Base-by-base conservation (phyloP, 2,888 invertebrate species). In the Xanthia togata region DNA sequence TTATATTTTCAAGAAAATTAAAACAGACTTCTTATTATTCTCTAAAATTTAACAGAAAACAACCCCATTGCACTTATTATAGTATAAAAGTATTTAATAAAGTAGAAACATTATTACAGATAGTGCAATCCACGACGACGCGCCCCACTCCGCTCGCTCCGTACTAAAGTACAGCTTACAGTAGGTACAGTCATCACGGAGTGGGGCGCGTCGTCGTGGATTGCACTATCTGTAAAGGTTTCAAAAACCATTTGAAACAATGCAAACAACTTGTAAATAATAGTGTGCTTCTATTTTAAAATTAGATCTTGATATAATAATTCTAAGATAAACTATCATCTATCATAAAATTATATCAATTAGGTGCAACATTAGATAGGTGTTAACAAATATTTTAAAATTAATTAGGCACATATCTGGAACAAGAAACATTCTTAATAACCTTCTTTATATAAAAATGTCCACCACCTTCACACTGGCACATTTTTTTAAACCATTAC, bases 41-140 rank as follows among this genome's bases (percentile, higher is more conserved):
- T 80, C 26, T 73, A 63, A 77, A 50, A 53, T 63, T 73, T 76
- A 83, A 83, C 86, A 83, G 64, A 85, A 75, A 80, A 80, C 86
- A 86, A 77, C 62, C 70, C 67, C 44, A 70, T 70, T 77, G 72
- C 74, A 68, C 73, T 70, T 80, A 76, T 47, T 31, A 9, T 57
- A 55, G 8, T 63, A 63, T 50, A 70, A 79, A 69, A 53, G 8
- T 76, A 71, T 76, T 74, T 75, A 35, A 12, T 35, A 57, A 59
- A 77, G 59, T 74, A 69, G 53, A 79, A 76, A 73, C 63, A 79
- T 70, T 73, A 35, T n/a, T 63, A n/a, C n/a, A n/a, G n/a, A n/a
- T n/a, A n/a, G n/a, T n/a, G n/a, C n/a, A n/a, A n/a, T n/a, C n/a
- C n/a, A n/a, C n/a, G n/a, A n/a, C n/a, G n/a, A n/a, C n/a, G n/a